Conservation (phyloP, 2,888 invertebrate genomes). For the Fragum whitleyi region DNA sequence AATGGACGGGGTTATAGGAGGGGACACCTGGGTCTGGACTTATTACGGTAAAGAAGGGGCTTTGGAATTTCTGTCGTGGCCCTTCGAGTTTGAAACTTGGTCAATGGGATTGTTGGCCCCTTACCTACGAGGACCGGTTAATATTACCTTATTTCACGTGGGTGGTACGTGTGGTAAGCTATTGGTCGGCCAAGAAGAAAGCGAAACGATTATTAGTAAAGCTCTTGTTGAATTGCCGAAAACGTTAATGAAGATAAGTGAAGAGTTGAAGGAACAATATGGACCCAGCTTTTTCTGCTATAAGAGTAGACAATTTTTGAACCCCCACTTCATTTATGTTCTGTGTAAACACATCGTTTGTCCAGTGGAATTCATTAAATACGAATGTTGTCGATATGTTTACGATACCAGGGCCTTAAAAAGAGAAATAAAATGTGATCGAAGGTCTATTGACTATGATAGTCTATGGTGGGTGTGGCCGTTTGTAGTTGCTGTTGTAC, state of each 20-base stretch:
- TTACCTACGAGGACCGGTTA: constrained; percentile 29
- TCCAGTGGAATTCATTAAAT: constrained; percentile 53
- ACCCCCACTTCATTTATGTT: constrained; percentile 41
- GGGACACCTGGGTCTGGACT: constrained; percentile 64
- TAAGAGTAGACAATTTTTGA: constrained; percentile 48
- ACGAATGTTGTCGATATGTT: constrained; percentile 49
- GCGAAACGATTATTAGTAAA: constrained; percentile 36
- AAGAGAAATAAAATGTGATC: constrained; percentile 36
- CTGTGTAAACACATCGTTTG: constrained; percentile 60
- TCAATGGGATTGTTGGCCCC: constrained; percentile 55
- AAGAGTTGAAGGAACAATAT: constrained; percentile 43
- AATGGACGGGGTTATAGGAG: constrained; percentile 37
- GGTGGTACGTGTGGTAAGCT: constrained; percentile 56
- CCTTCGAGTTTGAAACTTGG: constrained; percentile 63
- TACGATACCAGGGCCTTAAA: constrained; percentile 16
- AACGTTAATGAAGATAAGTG: constrained; percentile 18
- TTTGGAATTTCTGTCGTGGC: constrained; percentile 62
- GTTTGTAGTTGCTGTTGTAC: constrained; percentile 36
- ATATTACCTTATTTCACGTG: constrained; percentile 5
- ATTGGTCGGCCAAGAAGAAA: constrained; percentile 45
- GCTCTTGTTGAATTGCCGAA: constrained; percentile 34
- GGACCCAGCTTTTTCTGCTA: constrained; percentile 63
- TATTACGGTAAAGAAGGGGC: constrained; percentile 54
- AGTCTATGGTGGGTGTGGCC: constrained; percentile 54
- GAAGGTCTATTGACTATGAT: constrained; percentile 25